phyloP scores from a whole-genome alignment of 2,888 invertebrate species.

The Lasius platythorax region DNA sequence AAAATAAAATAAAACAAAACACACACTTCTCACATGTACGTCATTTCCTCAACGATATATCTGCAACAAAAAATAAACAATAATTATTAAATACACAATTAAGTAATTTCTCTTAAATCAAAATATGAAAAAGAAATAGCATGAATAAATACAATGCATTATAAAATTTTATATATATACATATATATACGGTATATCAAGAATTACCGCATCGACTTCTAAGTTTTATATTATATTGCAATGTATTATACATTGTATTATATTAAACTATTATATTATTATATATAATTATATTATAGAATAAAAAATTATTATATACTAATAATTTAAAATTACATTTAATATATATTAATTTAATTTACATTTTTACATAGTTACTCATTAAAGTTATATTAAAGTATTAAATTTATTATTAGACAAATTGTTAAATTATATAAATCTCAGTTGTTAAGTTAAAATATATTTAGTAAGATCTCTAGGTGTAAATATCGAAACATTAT shows the following conservation, averaged over 20 bases:
- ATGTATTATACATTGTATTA: neutral
- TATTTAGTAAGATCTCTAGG: neutral
- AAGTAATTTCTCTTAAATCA: neutral
- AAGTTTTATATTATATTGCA: neutral
- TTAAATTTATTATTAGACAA: neutral
- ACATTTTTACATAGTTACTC: too few species aligned
- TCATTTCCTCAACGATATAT: conserved; percentile 13
- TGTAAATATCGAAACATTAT: neutral
- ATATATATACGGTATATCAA: too few species aligned
- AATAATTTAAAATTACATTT: too few species aligned
- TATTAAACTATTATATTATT: neutral
- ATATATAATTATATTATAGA: neutral
- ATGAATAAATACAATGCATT: neutral
- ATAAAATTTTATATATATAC: neutral
- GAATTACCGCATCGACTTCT: neutral
- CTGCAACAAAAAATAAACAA: conserved; percentile 54
- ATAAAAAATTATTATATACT: neutral
- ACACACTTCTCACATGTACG: neutral
- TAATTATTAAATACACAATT: neutral
- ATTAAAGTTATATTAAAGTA: neutral
- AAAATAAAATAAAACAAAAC: neutral
- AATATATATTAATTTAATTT: too few species aligned
- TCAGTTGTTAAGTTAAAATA: neutral
- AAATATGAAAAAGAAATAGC: neutral
- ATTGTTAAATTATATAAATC: neutral